Evolutionary conservation across 2,797 vertebrate genomes (phyloP).

Genomic region (Microhierax caerulescens): DNA sequence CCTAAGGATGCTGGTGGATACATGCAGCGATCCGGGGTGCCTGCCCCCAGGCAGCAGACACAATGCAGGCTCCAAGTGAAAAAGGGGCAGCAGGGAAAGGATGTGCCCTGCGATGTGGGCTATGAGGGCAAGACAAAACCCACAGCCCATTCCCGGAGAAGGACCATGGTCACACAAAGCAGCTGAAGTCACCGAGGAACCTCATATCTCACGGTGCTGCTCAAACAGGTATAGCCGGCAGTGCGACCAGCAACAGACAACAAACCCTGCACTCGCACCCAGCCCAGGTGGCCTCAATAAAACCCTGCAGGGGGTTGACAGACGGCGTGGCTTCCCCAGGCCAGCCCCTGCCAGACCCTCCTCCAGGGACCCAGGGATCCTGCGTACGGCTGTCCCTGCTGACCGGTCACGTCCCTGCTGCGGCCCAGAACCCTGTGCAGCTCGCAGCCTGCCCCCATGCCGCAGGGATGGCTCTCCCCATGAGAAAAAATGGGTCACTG

Average conservation of each 20-base stretch:
- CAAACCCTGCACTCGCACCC: background rate
- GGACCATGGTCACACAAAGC: background rate
- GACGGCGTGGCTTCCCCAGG: too few species aligned
- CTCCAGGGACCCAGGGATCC: background rate
- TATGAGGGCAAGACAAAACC: background rate
- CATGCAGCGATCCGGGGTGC: rapidly evolving
- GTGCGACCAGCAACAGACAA: background rate
- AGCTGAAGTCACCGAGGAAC: background rate
- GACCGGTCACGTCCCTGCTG: background rate
- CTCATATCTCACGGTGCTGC: background rate
- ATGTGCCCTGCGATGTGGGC: background rate
- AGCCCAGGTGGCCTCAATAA: background rate
- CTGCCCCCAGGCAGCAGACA: rapidly evolving
- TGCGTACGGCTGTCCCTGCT: background rate
- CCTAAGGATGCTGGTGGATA: background rate
- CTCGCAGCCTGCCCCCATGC: rapidly evolving
- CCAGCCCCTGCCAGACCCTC: background rate
- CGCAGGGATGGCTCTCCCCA: background rate
- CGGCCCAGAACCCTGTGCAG: background rate
- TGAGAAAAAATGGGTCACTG: rapidly evolving
- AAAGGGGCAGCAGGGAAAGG: background rate
- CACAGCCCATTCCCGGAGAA: background rate
- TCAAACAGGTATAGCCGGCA: background rate
- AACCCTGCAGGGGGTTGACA: background rate
- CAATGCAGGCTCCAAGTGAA: background rate